Evolutionary conservation across 2,888 invertebrate species (phyloP), one percentile per base, ranked within the genome.

Genomic region (Parthenolecanium corni): DNA sequence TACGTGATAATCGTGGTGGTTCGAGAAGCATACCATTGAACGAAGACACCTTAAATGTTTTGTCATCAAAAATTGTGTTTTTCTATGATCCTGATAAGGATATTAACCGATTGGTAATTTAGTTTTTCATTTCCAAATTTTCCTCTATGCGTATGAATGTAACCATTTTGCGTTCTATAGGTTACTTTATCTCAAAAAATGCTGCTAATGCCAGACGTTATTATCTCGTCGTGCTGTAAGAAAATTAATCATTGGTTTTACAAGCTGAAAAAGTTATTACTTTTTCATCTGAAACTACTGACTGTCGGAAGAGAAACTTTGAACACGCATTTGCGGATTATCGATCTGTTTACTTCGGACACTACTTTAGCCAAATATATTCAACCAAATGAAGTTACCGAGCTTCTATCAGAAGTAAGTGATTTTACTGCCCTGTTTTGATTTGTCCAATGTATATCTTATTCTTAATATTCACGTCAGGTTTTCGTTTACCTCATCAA

Each of bases 251-350:
- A 72, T 65, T 74, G 76, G 67, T 74, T 75, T 66, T 70, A 72
- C 68, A 76, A 78, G 72, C 75, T 79, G 6, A 67, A 68, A n/a
- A 67, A 67, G 18, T 57, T 70, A 36, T 65, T 71, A n/a, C 66
- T 66, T 31, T 62, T 71, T 18, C 69, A 69, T 65, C 61, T 70
- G 23, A 66, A 68, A 25, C 63, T 68, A 52, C 64, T 68, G 9
- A 64, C 64, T 11, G 53, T 66, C 21, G 62, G 66, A 61, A 64
- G 64, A 72, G 75, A 79, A 65, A 78, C 82, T 3, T 76, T 85
- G 66, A 84, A 86, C 21, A 81, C 88, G 58, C 85, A 88, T 4
- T 76, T 91, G 65, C 79, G 89, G 69, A 84, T 86, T 76, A 75
- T 92, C 70, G 88, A 89, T 72, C 81, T 85, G 24, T 88, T 86